phyloP scores from a whole-genome alignment of 35 echinoderm and acorn worm species.

The Lytechinus pictus region DNA sequence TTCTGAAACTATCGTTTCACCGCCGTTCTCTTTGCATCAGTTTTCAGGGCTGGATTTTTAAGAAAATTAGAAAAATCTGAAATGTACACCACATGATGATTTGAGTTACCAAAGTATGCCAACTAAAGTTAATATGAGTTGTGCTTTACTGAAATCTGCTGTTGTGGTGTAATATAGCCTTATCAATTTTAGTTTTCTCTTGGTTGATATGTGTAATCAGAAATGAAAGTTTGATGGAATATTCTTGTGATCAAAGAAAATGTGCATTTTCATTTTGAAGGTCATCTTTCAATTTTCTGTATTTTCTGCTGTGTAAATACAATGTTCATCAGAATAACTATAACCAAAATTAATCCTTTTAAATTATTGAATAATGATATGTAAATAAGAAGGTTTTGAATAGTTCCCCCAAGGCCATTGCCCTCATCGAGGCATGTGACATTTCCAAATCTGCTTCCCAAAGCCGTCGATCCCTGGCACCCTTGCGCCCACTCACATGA shows the following conservation, averaged over 20 bases:
- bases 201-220: background rate
- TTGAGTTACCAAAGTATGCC: background rate
- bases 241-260: background rate
- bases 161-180: background rate
- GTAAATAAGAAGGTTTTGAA: background rate
- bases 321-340: no score
- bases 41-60: background rate
- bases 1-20: background rate
- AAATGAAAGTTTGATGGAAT: background rate
- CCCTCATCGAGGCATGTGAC: background rate
- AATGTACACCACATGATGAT: background rate
- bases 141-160: background rate
- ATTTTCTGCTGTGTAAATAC: no score
- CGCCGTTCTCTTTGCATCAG: background rate
- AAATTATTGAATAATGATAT: background rate
- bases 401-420: background rate
- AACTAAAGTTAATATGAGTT: background rate
- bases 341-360: no score
- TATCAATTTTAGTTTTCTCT: background rate
- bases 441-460: background rate
- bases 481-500: background rate
- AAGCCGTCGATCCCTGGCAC: background rate
- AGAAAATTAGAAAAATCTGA: background rate
- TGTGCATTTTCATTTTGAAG: background rate
- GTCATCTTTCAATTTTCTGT: no score